These are phyloP conservation scores for Muntiacus reevesi DNA, from an alignment of 2,113 vertebrate genomes.

Conservation along the genomic window DNA sequence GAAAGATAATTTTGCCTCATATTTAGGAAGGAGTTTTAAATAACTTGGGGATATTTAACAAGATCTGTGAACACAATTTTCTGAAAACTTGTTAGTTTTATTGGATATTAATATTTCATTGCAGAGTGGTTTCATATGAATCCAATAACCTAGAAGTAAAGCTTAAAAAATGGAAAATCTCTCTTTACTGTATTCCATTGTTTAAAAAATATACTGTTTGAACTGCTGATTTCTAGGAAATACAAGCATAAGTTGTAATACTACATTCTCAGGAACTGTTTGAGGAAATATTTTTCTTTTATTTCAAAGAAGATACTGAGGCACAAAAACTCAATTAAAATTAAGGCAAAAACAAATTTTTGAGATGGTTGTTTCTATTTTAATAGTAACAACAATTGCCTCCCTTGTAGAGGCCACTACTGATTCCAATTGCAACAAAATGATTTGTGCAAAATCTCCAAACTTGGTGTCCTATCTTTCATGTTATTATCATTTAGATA, in stretches of 20 bases:
- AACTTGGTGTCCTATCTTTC: not conserved
- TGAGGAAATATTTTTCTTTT: not conserved
- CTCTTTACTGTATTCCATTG: not conserved
- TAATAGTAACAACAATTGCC: constrained; percentile 2
- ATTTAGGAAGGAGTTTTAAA: constrained; percentile 26
- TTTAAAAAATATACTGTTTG: not conserved
- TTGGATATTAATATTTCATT: not conserved
- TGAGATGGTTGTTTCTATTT: not conserved
- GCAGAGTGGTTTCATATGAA: not conserved
- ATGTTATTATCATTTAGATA: not conserved
- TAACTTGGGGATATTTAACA: not conserved
- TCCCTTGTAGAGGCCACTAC: not conserved
- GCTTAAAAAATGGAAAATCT: not conserved
- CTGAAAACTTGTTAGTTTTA: constrained; percentile 34
- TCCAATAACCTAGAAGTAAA: constrained; percentile 24
- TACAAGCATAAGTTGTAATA: not conserved
- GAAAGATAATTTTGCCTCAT: constrained; percentile 34
- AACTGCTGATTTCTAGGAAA: not conserved
- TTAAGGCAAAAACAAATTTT: constrained; percentile 13
- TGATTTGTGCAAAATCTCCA: not conserved
- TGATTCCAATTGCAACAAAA: not conserved
- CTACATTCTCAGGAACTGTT: not conserved
- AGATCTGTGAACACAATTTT: not conserved
- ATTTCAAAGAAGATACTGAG: constrained; percentile 6
- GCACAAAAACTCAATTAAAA: constrained; percentile 11